A percentile compares a stretch with the other conserved stretches of the same genome.
Evolutionary conservation across 1,140 invertebrate species (phyloP).

Genomic region (Diuraphis noxia): DNA sequence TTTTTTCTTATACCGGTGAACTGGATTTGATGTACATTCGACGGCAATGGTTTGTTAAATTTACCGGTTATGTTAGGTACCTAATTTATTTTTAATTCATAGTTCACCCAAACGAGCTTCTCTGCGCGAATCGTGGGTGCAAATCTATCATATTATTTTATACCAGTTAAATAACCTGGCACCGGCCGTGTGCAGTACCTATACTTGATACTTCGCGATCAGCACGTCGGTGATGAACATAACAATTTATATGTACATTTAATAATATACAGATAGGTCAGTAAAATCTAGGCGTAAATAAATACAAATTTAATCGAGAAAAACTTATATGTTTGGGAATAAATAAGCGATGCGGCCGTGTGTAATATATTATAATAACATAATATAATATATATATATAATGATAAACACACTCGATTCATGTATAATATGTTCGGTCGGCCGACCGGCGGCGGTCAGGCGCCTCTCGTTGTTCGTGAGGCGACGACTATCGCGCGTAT

Average conservation of each 20-base stretch:
- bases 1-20: neutral
- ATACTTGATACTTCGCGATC: neutral
- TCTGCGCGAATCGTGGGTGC: neutral
- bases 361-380: neutral
- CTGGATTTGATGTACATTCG: neutral
- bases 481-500: constrained; percentile 46
- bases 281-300: neutral
- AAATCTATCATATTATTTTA: neutral
- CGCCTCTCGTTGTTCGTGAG: constrained; percentile 48
- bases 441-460: neutral
- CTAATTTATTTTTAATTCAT: neutral
- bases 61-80: neutral
- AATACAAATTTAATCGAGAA: neutral
- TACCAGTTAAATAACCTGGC: too few relatives aligned
- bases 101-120: neutral
- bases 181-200: too few relatives aligned
- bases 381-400: neutral
- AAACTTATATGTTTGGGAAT: neutral
- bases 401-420: neutral
- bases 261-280: neutral
- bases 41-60: neutral
- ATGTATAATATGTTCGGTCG: neutral
- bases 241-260: neutral
- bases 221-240: neutral
- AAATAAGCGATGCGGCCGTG: neutral